Evolutionary conservation across 2,113 vertebrate genomes (phyloP).

Genomic region (Phodopus roborovskii): DNA sequence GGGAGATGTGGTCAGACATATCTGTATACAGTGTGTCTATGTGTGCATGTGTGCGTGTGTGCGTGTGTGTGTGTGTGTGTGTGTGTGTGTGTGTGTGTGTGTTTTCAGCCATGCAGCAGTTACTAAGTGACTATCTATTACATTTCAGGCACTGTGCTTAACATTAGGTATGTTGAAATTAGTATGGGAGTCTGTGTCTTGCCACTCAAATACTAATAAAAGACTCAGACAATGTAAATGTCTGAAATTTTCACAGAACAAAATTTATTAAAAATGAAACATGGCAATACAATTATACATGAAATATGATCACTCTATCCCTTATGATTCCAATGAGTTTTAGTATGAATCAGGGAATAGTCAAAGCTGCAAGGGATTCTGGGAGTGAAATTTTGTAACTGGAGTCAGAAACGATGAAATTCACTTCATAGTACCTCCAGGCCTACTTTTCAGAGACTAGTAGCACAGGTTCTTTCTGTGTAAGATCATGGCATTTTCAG

Average conservation of each 20-base stretch:
- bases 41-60: too few relatives aligned
- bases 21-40: not conserved
- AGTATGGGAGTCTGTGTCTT: not conserved
- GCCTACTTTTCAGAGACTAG: slow-evolving; percentile 1
- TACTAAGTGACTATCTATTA: not conserved
- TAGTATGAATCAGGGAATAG: not conserved
- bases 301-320: not conserved
- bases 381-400: not conserved
- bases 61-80: too few relatives aligned
- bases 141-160: not conserved
- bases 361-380: not conserved
- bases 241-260: not conserved
- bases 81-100: not conserved
- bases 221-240: not conserved
- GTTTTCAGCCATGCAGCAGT: slow-evolving; percentile 3
- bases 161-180: slow-evolving; percentile 26
- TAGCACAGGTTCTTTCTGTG: not conserved
- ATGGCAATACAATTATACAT: not conserved
- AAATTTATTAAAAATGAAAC: not conserved
- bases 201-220: not conserved
- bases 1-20: not conserved
- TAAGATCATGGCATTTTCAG: not conserved
- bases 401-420: not conserved
- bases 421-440: not conserved
- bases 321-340: slow-evolving; percentile 17